Conservation (phyloP, 2,797 vertebrate species). For the Phataginus tricuspis region DNA sequence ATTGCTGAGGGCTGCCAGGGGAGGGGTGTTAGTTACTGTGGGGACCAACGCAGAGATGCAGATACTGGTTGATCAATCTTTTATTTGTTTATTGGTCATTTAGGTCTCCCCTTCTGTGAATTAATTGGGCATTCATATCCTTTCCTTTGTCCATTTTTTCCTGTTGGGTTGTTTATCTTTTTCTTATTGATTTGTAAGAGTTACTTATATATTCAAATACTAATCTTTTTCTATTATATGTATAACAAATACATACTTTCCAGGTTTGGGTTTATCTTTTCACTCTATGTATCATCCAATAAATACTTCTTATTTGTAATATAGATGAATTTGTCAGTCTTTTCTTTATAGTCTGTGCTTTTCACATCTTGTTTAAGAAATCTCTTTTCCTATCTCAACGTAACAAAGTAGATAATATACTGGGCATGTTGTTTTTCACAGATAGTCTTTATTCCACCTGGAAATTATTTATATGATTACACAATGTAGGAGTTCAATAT, state of each 20-base stretch:
- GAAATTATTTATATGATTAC: slow-evolving; percentile 32
- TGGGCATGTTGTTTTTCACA: neutral
- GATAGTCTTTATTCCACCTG: neutral
- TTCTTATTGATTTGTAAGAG: slow-evolving; percentile 14
- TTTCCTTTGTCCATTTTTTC: slow-evolving; percentile 12
- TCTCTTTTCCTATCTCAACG: neutral
- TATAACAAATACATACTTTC: slow-evolving; percentile 9
- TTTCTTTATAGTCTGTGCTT: neutral
- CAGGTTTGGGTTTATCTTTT: neutral
- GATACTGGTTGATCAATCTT: neutral
- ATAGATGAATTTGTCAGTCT: neutral
- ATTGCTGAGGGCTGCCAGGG: neutral
- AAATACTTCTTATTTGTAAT: slow-evolving; percentile 2
- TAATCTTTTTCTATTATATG: slow-evolving; percentile 33
- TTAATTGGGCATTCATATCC: neutral
- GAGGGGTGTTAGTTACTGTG: neutral
- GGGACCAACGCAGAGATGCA: neutral
- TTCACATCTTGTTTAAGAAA: slow-evolving; percentile 33
- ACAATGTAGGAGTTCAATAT: neutral
- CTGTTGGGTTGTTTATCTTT: neutral
- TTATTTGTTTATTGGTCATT: neutral
- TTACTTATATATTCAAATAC: neutral
- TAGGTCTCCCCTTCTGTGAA: neutral
- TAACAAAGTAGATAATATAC: slow-evolving; percentile 26
- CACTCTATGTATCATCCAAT: neutral